phyloP scores from a whole-genome alignment of 2,888 invertebrate species.

The Tromatobia lineatoria region DNA sequence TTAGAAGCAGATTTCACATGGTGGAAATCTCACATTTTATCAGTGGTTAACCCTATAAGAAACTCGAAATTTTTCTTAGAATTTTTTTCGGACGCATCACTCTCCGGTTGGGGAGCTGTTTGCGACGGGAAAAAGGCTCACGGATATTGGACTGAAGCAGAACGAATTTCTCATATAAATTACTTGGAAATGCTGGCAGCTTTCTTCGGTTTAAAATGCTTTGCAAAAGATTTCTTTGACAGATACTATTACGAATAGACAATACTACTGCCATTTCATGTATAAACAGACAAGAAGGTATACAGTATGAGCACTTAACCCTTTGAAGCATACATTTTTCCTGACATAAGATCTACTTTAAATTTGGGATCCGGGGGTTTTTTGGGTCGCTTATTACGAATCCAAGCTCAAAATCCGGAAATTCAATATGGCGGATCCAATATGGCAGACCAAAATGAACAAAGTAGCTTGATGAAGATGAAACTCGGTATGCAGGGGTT shows the following conservation, averaged over 20 bases:
- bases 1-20: slow-evolving; percentile 43
- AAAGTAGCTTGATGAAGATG: too few relatives aligned
- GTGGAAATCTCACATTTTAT: slow-evolving; percentile 36
- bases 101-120: slow-evolving; percentile 46
- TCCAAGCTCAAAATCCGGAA: too few relatives aligned
- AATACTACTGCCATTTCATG: slow-evolving; percentile 48
- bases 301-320: not conserved
- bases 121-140: slow-evolving; percentile 20
- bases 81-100: slow-evolving; percentile 46
- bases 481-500: too few relatives aligned
- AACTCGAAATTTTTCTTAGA: slow-evolving; percentile 23
- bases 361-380: too few relatives aligned
- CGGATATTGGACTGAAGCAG: slow-evolving; percentile 29
- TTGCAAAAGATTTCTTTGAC: slow-evolving; percentile 40
- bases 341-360: too few relatives aligned
- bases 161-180: slow-evolving; percentile 37
- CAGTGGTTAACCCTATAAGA: slow-evolving; percentile 12
- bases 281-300: slow-evolving; percentile 39
- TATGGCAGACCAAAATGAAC: too few relatives aligned
- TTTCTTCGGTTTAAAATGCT: slow-evolving; percentile 54
- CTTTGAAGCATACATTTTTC: too few relatives aligned
- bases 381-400: too few relatives aligned
- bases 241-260: slow-evolving; percentile 50
- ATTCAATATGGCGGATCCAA: too few relatives aligned
- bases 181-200: slow-evolving; percentile 51